Conservation (phyloP, 2,888 invertebrate genomes). For the Micoletzkya japonica region DNA sequence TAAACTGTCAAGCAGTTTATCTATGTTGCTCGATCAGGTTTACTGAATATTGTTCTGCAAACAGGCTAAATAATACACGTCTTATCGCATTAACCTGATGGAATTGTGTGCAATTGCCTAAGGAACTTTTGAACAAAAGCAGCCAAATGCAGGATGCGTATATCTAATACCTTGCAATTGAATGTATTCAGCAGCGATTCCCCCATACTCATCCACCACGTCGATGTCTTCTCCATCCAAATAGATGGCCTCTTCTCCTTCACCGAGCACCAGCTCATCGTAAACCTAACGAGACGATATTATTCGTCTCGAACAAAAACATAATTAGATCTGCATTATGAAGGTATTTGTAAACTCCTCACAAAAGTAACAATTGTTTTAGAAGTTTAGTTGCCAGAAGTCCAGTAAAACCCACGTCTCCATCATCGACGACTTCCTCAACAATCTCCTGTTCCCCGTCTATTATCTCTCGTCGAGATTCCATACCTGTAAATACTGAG, state of each 20-base stretch:
- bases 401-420: conserved; percentile 22
- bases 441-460: conserved; percentile 20
- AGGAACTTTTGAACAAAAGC: too few species aligned
- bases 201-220: background rate
- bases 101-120: too few species aligned
- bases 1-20: too few species aligned
- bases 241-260: background rate
- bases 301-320: background rate
- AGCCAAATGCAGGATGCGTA: too few species aligned
- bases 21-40: too few species aligned
- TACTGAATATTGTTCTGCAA: too few species aligned
- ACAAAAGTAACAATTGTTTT: too few species aligned
- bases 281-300: conserved; percentile 9
- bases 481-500: too few species aligned
- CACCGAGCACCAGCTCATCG: conserved; percentile 1
- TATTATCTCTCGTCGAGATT: conserved; percentile 7
- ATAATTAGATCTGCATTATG: background rate
- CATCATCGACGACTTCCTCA: conserved; percentile 24
- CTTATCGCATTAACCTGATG: too few species aligned
- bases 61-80: too few species aligned
- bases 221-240: background rate
- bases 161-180: conserved; percentile 16
- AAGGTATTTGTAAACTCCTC: too few species aligned
- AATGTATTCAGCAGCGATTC: background rate
- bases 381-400: too few species aligned